Percentiles rank a stretch among this genome's conserved stretches.
Conservation (phyloP, 2,888 invertebrate genomes). For the Halictus quadricinctus region DNA sequence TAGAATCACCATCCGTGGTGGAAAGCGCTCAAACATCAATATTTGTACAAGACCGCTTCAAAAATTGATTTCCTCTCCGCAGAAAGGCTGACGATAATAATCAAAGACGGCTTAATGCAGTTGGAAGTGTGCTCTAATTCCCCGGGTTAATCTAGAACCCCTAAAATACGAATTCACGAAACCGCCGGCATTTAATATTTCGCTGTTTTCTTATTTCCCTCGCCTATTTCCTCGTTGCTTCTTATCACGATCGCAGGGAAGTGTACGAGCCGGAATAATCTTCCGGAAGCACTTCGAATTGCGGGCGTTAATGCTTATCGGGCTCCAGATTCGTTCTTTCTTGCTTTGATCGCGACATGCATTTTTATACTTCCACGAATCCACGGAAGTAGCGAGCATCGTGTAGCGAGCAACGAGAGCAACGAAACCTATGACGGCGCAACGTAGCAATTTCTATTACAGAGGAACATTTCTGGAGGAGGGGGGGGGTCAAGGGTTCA, state of each 20-base stretch:
- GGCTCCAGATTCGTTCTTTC: not conserved
- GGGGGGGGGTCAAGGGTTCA: not conserved
- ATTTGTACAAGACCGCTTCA: too few relatives aligned
- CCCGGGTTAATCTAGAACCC: not conserved
- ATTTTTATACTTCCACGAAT: not conserved
- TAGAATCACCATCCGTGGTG: too few relatives aligned
- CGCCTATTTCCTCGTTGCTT: not conserved
- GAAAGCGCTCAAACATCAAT: too few relatives aligned
- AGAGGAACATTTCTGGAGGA: not conserved
- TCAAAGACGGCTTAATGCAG: not conserved
- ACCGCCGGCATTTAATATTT: not conserved
- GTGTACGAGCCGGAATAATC: not conserved
- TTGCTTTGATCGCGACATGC: not conserved
- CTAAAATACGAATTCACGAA: not conserved
- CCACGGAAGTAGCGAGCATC: not conserved
- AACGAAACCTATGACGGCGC: not conserved
- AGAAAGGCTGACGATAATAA: not conserved
- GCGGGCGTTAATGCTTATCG: not conserved
- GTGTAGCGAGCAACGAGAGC: not conserved
- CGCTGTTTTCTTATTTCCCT: not conserved
- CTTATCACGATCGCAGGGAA: not conserved
- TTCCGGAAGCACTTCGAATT: not conserved
- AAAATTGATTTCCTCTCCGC: too few relatives aligned
- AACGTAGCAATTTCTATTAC: slow-evolving; percentile 10
- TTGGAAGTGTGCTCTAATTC: not conserved